Evolutionary conservation across 2,797 vertebrate genomes (phyloP).

Genomic region (Florisuga fusca): DNA sequence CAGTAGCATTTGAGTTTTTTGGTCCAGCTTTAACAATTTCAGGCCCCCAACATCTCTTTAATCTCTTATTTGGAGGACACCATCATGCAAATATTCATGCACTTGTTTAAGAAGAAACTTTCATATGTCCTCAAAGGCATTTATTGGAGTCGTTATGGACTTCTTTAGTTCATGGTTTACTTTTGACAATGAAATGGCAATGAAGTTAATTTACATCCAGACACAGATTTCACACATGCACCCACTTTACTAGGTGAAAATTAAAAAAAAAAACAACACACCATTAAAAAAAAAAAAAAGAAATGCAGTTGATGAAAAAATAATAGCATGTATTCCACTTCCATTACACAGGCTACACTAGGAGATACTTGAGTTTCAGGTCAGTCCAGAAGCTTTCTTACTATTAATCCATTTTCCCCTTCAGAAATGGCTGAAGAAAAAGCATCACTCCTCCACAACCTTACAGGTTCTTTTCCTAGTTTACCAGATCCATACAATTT

Average conservation of each 20-base stretch:
- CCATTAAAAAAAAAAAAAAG: neutral
- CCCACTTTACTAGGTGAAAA: neutral
- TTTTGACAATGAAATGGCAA: neutral
- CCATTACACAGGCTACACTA: neutral
- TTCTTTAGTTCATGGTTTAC: fast-evolving
- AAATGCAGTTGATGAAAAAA: neutral
- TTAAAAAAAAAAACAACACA: neutral
- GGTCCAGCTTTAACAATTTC: neutral
- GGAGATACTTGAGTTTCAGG: neutral
- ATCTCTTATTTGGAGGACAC: neutral
- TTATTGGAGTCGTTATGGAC: neutral
- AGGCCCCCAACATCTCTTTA: neutral
- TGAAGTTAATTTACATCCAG: neutral
- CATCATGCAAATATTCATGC: neutral
- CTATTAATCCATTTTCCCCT: neutral
- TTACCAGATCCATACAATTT: neutral
- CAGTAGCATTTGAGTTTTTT: neutral
- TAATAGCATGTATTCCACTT: neutral
- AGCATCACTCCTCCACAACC: neutral
- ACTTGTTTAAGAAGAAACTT: neutral
- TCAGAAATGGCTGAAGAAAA: neutral
- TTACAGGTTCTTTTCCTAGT: neutral
- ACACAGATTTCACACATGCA: neutral
- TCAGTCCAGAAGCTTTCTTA: neutral
- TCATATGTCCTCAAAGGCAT: neutral